These are phyloP conservation scores for Tineola bisselliella DNA, from an alignment of 2,888 invertebrate species.

Conservation along the genomic window DNA sequence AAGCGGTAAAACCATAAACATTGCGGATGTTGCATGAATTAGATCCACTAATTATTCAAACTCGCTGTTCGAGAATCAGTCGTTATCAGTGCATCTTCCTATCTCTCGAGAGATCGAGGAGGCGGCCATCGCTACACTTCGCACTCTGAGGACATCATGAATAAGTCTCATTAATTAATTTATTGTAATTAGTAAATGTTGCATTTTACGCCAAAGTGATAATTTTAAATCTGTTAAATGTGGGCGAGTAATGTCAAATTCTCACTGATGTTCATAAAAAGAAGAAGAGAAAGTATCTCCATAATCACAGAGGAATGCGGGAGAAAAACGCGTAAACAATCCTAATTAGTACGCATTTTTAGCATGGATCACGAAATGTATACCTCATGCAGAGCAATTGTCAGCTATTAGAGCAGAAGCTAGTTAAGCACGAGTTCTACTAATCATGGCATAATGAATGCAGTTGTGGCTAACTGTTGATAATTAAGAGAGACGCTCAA, in stretches of 20 bases:
- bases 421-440: background rate
- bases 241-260: background rate
- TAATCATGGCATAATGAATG: constrained; percentile 18
- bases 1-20: constrained; percentile 8
- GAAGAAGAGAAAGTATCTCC: background rate
- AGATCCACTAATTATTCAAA: constrained; percentile 13
- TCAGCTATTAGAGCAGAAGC: background rate
- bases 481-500: constrained; percentile 45
- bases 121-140: background rate
- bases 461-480: constrained; percentile 54
- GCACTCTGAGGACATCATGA: background rate
- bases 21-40: constrained; percentile 6
- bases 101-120: background rate
- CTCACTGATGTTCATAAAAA: background rate
- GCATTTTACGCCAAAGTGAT: no score
- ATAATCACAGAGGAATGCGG: background rate
- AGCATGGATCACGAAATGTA: background rate
- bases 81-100: constrained; percentile 2
- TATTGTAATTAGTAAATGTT: background rate
- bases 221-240: background rate
- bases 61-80: background rate
- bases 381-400: background rate
- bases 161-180: background rate
- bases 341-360: background rate
- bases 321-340: background rate